Percentiles rank a stretch among this genome's conserved stretches.
Conservation (phyloP, 2,113 vertebrate species). For the Capreolus pygargus region DNA sequence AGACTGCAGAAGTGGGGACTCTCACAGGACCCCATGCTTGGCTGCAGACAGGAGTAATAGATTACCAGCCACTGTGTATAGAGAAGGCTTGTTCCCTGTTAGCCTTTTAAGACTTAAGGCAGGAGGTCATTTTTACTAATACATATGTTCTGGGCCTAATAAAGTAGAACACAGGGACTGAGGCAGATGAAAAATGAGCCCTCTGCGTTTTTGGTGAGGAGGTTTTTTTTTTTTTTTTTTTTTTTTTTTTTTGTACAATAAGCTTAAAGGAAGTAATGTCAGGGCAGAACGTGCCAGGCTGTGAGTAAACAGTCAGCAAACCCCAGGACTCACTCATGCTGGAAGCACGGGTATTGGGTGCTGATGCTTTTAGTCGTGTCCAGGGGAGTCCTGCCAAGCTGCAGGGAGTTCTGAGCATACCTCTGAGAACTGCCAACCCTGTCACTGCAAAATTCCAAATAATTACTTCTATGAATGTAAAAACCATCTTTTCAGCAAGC, state of each 20-base stretch:
- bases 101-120: not conserved
- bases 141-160: not conserved
- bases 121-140: not conserved
- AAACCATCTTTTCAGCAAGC: not conserved
- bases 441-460: not conserved
- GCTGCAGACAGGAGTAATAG: rapidly evolving
- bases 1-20: not conserved
- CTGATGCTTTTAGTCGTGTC: not conserved
- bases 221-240: no score
- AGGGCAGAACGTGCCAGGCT: rapidly evolving
- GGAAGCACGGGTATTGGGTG: rapidly evolving
- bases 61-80: not conserved
- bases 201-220: rapidly evolving
- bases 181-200: not conserved
- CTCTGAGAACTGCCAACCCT: not conserved
- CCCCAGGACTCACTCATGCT: rapidly evolving
- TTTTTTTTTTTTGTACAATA: not conserved
- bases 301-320: no score
- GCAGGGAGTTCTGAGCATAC: not conserved
- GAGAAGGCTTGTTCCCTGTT: not conserved
- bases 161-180: not conserved
- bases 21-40: rapidly evolving
- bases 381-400: not conserved
- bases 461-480: not conserved
- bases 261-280: not conserved